Base-by-base conservation (phyloP, 2,797 vertebrate genomes). In the Periophthalmus magnuspinnatus region DNA sequence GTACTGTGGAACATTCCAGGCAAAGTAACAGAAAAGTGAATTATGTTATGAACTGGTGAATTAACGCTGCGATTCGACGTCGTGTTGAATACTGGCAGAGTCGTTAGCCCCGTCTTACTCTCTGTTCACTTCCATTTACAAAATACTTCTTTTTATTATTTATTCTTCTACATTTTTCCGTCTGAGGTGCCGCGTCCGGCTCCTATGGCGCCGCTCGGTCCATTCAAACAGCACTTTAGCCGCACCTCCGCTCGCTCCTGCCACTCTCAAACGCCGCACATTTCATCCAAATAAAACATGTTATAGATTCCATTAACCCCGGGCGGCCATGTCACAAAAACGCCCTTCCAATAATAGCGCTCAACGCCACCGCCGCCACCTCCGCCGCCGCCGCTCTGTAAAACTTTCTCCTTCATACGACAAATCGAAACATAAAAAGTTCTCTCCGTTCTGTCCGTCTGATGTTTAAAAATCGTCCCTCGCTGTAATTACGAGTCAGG, bases 281-380 rank as follows among this genome's bases (percentile, higher is more conserved):
- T 6, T 41, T 62, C 56, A 33, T 13, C 36, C 60, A 45, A 62
- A 21, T 21, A 62, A 22, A 41, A 1, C 13, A 21, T 13, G 36
- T 21, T 62, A 22, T 45, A 24, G 60, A 62, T 22, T 62, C 60
- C n/a, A 62, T 41, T 62, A 62, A 62, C 60, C 19, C 59, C 8
- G 14, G n/a, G 34, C 21, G n/a, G 45, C 36, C 58, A 24, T 24
- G n/a, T 41, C 7, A 16, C n/a, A 16, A 62, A 62, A 62, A 24
- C 32, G 21, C 22, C 3, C n/a, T 24, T 28, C 36, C n/a, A n/a
- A n/a, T 60, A 16, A 45, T 10, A 16, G 34, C 38, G 1, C 19
- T 7, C 34, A 14, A 13, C 5, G 10, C 57, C 1, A 10, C n/a
- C 5, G 10, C 57, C 1, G 10, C n/a, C n/a, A n/a, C n/a, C n/a